Conservation (phyloP, 1,140 invertebrate species). For the Tigriopus japonicus region DNA sequence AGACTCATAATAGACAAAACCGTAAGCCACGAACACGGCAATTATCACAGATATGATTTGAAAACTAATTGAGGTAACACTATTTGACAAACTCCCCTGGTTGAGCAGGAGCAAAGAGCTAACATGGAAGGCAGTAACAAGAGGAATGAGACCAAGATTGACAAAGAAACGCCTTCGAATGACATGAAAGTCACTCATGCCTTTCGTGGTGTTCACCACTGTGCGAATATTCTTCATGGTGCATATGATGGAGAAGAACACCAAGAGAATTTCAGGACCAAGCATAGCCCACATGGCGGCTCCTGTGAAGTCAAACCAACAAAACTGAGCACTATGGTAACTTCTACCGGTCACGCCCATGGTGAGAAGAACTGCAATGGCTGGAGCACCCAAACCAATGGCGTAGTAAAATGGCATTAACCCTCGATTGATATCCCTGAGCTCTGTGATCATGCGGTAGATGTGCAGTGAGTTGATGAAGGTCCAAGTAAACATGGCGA, state of each 20-base stretch:
- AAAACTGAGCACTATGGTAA: slow-evolving; percentile 72
- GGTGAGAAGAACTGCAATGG: slow-evolving; percentile 69
- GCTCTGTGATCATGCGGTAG: slow-evolving; percentile 82
- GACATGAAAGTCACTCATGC: slow-evolving; percentile 73
- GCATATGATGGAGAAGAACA: slow-evolving; percentile 53
- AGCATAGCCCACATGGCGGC: slow-evolving; percentile 76
- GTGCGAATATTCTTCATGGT: slow-evolving; percentile 66
- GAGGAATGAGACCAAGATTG: slow-evolving; percentile 11
- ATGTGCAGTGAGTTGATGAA: slow-evolving; percentile 77
- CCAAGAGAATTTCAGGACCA: slow-evolving; percentile 54
- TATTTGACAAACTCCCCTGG: background rate
- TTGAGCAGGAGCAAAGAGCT: slow-evolving; percentile 8
- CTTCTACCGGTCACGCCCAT: slow-evolving; percentile 84
- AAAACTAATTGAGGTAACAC: slow-evolving; percentile 6
- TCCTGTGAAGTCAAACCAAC: slow-evolving; percentile 84
- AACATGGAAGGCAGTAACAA: background rate
- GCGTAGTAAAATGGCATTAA: slow-evolving; percentile 84
- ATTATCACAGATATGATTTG: background rate
- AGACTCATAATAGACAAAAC: slow-evolving; percentile 1
- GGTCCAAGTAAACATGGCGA: slow-evolving; percentile 72
- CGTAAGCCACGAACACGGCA: slow-evolving; percentile 17
- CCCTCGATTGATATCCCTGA: slow-evolving; percentile 87
- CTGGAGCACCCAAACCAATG: slow-evolving; percentile 83
- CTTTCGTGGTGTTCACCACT: slow-evolving; percentile 72
- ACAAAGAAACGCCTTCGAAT: slow-evolving; percentile 36